Percentiles rank a stretch among this genome's conserved stretches.
These are phyloP conservation scores for Pempheris klunzingeri DNA, from an alignment of 2,797 vertebrate species.

Conservation along the genomic window DNA sequence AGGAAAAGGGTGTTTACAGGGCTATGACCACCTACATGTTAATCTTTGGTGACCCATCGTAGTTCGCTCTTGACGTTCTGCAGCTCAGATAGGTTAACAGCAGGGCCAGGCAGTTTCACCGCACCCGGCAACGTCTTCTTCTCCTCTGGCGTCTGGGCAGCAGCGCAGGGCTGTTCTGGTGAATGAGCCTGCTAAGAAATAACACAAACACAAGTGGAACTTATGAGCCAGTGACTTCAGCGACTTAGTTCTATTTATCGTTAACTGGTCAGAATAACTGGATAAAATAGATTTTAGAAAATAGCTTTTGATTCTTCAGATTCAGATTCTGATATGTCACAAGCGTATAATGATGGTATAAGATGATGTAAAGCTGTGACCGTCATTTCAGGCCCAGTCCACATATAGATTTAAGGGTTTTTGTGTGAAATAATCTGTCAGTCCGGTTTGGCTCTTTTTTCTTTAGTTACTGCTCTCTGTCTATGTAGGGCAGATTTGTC, in stretches of 20 bases:
- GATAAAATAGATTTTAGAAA: too few relatives aligned
- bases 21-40: conserved; percentile 58
- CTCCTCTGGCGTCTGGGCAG: conserved; percentile 84
- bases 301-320: too few relatives aligned
- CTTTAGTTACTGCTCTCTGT: background rate
- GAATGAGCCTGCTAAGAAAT: conserved; percentile 52
- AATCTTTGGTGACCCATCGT: conserved; percentile 95
- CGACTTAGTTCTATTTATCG: too few relatives aligned
- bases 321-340: too few relatives aligned
- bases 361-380: too few relatives aligned
- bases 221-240: background rate
- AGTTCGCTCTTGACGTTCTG: conserved; percentile 97
- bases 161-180: conserved; percentile 55
- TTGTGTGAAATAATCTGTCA: background rate
- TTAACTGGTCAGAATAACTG: too few relatives aligned
- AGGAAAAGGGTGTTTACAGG: background rate
- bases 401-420: background rate
- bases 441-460: background rate
- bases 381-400: background rate
- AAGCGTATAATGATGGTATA: too few relatives aligned
- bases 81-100: conserved; percentile 95
- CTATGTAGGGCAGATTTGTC: background rate
- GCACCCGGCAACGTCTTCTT: conserved; percentile 93
- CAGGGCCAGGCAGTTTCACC: conserved; percentile 93
- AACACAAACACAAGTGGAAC: background rate